Conservation (phyloP, 2,113 vertebrate species). For the Macroglossus sobrinus region DNA sequence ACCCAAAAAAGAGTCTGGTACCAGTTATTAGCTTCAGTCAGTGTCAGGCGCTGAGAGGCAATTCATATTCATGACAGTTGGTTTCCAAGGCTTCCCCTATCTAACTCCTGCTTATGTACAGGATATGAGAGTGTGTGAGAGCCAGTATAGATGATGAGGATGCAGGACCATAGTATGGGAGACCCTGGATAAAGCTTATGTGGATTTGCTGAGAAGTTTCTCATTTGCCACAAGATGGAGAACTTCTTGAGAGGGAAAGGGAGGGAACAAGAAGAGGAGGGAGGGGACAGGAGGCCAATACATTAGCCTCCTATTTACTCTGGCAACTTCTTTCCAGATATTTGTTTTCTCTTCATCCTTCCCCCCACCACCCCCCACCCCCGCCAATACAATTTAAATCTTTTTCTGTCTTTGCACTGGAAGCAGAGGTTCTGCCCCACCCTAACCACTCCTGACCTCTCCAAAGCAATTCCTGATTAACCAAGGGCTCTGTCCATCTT, state of each 20-base stretch:
- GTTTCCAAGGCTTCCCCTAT: not conserved
- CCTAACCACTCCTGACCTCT: not conserved
- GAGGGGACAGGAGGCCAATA: not conserved
- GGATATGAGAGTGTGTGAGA: not conserved
- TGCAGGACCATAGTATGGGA: too few relatives aligned
- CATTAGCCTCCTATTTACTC: not conserved
- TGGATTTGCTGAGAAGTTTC: not conserved
- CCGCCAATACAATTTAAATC: not conserved
- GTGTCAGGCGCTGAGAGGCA: not conserved
- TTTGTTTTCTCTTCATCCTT: not conserved
- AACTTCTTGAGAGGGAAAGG: not conserved
- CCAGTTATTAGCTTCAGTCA: not conserved
- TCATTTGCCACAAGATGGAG: not conserved
- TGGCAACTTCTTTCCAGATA: not conserved
- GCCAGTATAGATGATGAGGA: not conserved
- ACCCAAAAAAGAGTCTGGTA: not conserved
- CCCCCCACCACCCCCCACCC: too few relatives aligned
- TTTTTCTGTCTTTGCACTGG: not conserved
- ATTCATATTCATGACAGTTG: not conserved
- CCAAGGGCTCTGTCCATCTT: constrained; percentile 60
- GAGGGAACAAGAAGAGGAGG: not conserved
- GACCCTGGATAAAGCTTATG: not conserved
- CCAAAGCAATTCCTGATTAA: constrained; percentile 53
- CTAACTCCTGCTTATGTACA: not conserved
- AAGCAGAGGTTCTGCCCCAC: constrained; percentile 31